These are phyloP conservation scores for Electrophaes corylata DNA, from an alignment of 2,888 invertebrate genomes.

Conservation along the genomic window DNA sequence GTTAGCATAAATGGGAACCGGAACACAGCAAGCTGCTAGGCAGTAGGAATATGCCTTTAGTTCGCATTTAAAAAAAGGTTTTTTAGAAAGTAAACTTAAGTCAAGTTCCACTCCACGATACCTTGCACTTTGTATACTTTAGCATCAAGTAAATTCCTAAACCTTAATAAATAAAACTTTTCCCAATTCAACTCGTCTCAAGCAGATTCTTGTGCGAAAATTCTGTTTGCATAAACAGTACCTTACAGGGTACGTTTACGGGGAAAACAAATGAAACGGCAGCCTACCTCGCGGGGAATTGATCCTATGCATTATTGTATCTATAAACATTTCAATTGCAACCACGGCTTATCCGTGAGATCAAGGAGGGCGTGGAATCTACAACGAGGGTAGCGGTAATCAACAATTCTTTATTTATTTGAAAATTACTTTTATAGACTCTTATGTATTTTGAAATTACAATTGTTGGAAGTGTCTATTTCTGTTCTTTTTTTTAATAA, in stretches of 20 bases:
- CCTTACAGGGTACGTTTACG: constrained; percentile 36
- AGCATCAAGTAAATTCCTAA: too few relatives aligned
- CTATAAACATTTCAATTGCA: constrained; percentile 81
- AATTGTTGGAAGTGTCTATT: neutral
- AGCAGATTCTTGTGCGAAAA: constrained; percentile 4
- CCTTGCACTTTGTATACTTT: too few relatives aligned
- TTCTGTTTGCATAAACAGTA: constrained; percentile 21
- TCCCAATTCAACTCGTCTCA: neutral
- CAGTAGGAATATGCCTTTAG: too few relatives aligned
- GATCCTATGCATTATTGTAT: constrained; percentile 77
- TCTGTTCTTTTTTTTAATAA: too few relatives aligned
- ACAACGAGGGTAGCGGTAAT: constrained; percentile 9
- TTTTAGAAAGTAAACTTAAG: too few relatives aligned
- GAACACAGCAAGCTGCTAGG: too few relatives aligned
- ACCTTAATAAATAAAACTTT: neutral
- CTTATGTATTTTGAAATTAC: neutral
- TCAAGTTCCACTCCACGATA: too few relatives aligned
- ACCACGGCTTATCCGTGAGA: constrained; percentile 26
- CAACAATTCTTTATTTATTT: constrained; percentile 23
- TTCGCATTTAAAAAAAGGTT: too few relatives aligned
- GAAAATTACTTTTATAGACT: constrained; percentile 19
- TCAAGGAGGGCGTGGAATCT: constrained; percentile 7
- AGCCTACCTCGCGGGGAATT: constrained; percentile 59
- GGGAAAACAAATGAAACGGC: constrained; percentile 76
- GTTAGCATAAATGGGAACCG: too few relatives aligned